Evolutionary conservation across 2,113 vertebrate species (phyloP).

Genomic region (Mugil cephalus): DNA sequence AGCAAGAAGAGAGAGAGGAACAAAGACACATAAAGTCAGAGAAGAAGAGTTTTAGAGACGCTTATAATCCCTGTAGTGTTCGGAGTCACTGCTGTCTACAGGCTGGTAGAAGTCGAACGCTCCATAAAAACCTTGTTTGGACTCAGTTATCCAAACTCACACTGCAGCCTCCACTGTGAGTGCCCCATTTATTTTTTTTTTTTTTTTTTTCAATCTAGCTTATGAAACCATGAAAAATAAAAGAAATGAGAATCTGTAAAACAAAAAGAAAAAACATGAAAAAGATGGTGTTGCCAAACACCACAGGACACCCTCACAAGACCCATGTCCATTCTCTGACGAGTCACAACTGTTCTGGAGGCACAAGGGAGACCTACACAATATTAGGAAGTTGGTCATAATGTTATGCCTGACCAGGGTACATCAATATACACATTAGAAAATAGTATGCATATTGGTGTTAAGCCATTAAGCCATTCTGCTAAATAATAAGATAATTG

Average conservation of each 20-base stretch:
- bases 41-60: constrained; percentile 41
- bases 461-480: constrained; percentile 47
- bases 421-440: too few species aligned
- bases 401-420: too few species aligned
- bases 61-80: constrained; percentile 62
- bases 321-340: too few species aligned
- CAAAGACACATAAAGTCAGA: constrained; percentile 20
- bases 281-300: too few species aligned
- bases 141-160: constrained; percentile 36
- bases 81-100: constrained; percentile 58
- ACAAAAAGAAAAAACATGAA: constrained; percentile 21
- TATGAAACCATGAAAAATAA: constrained; percentile 16
- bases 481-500: constrained; percentile 6
- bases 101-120: constrained; percentile 54
- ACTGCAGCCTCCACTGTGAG: constrained; percentile 23
- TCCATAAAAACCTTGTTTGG: constrained; percentile 39
- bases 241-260: constrained; percentile 5
- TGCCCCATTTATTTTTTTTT: constrained; percentile 38
- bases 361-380: too few species aligned
- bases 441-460: neutral
- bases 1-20: constrained; percentile 15
- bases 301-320: too few species aligned
- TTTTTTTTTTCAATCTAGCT: constrained; percentile 37
- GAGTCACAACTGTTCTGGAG: too few species aligned
- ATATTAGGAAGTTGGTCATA: too few species aligned